Conservation (phyloP, 2,888 invertebrate genomes). For the Didymodactylos carnosus region DNA sequence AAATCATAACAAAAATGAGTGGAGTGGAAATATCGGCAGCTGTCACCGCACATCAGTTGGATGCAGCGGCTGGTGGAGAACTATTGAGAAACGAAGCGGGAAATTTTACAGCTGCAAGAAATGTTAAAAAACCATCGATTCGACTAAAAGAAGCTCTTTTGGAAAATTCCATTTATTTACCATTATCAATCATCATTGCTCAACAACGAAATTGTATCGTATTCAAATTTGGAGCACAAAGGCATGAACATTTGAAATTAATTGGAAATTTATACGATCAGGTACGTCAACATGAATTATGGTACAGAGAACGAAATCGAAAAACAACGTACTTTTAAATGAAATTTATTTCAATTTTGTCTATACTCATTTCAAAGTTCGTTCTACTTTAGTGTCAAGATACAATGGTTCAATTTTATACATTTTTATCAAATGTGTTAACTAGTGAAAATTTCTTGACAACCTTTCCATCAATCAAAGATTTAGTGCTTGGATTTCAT, state of each 20-base stretch:
- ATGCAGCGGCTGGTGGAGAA: conserved; percentile 91
- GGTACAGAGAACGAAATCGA: neutral
- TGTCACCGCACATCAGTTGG: conserved; percentile 80
- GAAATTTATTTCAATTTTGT: neutral
- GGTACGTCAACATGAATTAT: conserved; percentile 25
- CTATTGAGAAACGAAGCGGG: conserved; percentile 81
- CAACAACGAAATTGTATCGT: conserved; percentile 91
- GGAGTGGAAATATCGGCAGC: conserved; percentile 91
- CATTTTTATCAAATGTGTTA: conserved; percentile 75
- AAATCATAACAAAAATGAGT: conserved; percentile 96
- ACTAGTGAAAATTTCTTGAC: conserved; percentile 78
- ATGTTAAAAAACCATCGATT: conserved; percentile 80
- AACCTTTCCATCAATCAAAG: conserved; percentile 63
- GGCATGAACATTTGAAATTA: conserved; percentile 42
- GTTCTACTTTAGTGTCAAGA: conserved; percentile 55
- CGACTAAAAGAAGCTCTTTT: conserved; percentile 81
- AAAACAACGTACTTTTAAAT: neutral
- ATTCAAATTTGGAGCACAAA: conserved; percentile 37
- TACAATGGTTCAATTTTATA: conserved; percentile 86
- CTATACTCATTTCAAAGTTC: conserved; percentile 43
- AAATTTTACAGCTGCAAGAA: conserved; percentile 83
- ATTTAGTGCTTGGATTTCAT: conserved; percentile 70
- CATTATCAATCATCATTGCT: conserved; percentile 76
- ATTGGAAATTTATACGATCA: conserved; percentile 55
- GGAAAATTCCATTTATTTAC: conserved; percentile 65